These are phyloP conservation scores for Cyrtodaria siliqua DNA, from an alignment of 2,888 invertebrate species.

Conservation along the genomic window DNA sequence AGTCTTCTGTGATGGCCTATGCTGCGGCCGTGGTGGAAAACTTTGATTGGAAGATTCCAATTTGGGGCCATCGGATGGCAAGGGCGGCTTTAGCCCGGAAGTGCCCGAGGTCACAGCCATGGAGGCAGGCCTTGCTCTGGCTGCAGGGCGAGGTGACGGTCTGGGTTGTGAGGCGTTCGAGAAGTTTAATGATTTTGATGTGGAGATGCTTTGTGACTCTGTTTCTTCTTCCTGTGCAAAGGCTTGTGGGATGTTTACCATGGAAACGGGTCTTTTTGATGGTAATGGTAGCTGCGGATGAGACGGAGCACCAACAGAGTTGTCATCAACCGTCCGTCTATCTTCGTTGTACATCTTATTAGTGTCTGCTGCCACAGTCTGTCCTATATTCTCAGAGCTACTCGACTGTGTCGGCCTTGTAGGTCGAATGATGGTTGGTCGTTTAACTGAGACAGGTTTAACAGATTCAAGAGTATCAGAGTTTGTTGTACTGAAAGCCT, in stretches of 20 bases:
- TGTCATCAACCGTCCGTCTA: constrained; percentile 33
- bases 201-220: not conserved
- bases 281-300: constrained; percentile 60
- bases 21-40: constrained; percentile 12
- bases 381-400: constrained; percentile 44
- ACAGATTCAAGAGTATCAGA: not conserved
- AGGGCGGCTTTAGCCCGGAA: constrained; percentile 36
- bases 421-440: constrained; percentile 72
- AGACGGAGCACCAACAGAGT: constrained; percentile 8
- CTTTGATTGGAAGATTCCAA: not conserved
- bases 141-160: constrained; percentile 49
- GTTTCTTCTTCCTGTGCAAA: constrained; percentile 42
- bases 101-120: constrained; percentile 34
- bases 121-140: constrained; percentile 54
- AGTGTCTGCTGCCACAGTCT: not conserved
- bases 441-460: constrained; percentile 48
- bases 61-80: constrained; percentile 20
- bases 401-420: constrained; percentile 34
- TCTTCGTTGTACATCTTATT: not conserved
- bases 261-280: constrained; percentile 66
- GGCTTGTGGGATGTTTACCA: constrained; percentile 57
- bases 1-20: constrained; percentile 5
- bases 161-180: not conserved
- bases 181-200: constrained; percentile 4
- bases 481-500: too few species aligned